phyloP scores from a whole-genome alignment of 2,888 invertebrate species.

The Trachelus iudaicus region DNA sequence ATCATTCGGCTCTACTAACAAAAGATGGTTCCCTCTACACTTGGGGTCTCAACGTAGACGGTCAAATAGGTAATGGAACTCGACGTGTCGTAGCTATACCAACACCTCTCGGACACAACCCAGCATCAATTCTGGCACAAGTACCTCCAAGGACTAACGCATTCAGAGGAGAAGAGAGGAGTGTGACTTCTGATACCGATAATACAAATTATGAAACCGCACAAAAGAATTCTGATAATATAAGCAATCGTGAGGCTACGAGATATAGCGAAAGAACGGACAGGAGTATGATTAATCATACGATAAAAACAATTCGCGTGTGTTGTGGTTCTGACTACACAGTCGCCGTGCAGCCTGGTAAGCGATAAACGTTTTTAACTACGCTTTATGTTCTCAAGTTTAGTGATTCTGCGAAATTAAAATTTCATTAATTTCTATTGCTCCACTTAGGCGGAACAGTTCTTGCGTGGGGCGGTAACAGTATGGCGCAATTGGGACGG shows the following conservation, averaged over 20 bases:
- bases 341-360: conserved; percentile 71
- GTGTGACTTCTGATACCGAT: conserved; percentile 10
- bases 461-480: conserved; percentile 82
- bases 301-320: conserved; percentile 63
- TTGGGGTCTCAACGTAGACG: conserved; percentile 92
- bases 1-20: conserved; percentile 83
- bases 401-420: neutral
- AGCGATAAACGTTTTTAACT: neutral
- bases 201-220: conserved; percentile 14
- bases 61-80: conserved; percentile 84
- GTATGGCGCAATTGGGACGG: conserved; percentile 72
- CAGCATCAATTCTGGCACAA: conserved; percentile 54
- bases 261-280: conserved; percentile 49
- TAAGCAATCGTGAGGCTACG: conserved; percentile 7
- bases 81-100: conserved; percentile 71
- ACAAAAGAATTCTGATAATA: conserved; percentile 10
- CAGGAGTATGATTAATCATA: conserved; percentile 49
- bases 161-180: conserved; percentile 11
- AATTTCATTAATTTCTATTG: neutral
- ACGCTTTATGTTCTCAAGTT: neutral
- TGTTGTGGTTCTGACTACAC: conserved; percentile 84
- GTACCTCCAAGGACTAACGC: conserved; percentile 43
- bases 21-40: conserved; percentile 78
- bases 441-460: conserved; percentile 69
- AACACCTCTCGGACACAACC: conserved; percentile 68